These are phyloP conservation scores for Artibeus jamaicensis DNA, from an alignment of 2,797 vertebrate genomes.

Conservation along the genomic window DNA sequence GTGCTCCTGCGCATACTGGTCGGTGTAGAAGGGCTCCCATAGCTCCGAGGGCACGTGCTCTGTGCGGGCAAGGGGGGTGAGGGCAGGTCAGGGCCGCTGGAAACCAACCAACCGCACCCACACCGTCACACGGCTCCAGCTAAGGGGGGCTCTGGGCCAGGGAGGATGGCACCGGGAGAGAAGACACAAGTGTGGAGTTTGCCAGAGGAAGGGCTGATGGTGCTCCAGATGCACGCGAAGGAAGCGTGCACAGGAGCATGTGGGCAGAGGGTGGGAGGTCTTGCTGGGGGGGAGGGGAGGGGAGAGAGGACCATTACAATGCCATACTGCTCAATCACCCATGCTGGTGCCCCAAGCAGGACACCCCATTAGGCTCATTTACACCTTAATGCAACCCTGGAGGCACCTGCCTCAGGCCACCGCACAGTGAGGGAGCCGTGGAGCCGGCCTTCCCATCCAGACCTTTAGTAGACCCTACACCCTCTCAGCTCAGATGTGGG, in stretches of 20 bases:
- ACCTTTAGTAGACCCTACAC: background rate
- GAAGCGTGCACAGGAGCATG: rapidly evolving
- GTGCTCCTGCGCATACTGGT: constrained; percentile 97
- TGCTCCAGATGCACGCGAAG: background rate
- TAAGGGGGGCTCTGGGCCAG: background rate
- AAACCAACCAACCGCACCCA: background rate
- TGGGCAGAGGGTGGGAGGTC: background rate
- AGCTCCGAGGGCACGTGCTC: constrained; percentile 93
- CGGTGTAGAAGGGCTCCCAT: constrained; percentile 94
- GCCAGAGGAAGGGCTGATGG: background rate
- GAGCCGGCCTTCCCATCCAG: background rate
- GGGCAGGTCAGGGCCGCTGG: background rate
- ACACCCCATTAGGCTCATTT: too few relatives aligned
- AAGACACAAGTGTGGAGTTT: background rate
- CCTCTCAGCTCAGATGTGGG: background rate
- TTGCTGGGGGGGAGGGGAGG: rapidly evolving
- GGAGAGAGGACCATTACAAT: background rate
- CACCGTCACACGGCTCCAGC: background rate
- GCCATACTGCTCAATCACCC: too few relatives aligned
- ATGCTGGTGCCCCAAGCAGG: background rate
- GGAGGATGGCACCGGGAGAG: background rate
- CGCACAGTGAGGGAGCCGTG: background rate
- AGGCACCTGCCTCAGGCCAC: background rate
- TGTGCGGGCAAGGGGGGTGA: background rate
- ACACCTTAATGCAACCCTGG: background rate